Conservation (phyloP, 2,888 invertebrate genomes). For the Trichacis sp. region DNA sequence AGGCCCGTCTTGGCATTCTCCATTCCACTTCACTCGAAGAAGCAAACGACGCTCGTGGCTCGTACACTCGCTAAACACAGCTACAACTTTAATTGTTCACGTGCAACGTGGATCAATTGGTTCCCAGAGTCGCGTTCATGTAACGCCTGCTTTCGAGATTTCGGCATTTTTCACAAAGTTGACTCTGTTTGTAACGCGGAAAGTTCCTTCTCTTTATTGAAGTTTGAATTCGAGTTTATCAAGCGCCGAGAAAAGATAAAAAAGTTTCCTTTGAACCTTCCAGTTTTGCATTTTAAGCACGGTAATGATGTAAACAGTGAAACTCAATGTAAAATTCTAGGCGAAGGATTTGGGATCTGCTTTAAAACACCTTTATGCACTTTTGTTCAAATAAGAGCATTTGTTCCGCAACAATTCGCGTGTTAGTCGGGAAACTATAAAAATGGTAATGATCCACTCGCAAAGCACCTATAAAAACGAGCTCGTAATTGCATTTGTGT, state of each 20-base stretch:
- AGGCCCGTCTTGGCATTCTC: constrained; percentile 9
- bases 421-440: constrained; percentile 9
- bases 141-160: neutral
- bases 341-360: neutral
- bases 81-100: constrained; percentile 5
- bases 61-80: neutral
- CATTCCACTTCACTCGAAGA: constrained; percentile 1
- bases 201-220: neutral
- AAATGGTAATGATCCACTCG: constrained; percentile 14
- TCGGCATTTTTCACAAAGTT: neutral
- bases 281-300: neutral
- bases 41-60: neutral
- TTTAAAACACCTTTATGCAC: constrained; percentile 6
- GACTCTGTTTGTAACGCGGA: neutral
- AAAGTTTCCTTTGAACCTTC: neutral
- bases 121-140: neutral
- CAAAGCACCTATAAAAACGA: constrained; percentile 4
- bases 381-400: neutral
- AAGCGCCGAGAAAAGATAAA: neutral
- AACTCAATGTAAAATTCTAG: no score
- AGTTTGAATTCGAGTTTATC: no score
- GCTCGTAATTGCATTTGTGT: constrained; percentile 4
- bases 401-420: constrained; percentile 2
- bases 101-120: constrained; percentile 7
- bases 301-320: no score